Conservation (phyloP, 2,797 vertebrate genomes). For the Catharus ustulatus region DNA sequence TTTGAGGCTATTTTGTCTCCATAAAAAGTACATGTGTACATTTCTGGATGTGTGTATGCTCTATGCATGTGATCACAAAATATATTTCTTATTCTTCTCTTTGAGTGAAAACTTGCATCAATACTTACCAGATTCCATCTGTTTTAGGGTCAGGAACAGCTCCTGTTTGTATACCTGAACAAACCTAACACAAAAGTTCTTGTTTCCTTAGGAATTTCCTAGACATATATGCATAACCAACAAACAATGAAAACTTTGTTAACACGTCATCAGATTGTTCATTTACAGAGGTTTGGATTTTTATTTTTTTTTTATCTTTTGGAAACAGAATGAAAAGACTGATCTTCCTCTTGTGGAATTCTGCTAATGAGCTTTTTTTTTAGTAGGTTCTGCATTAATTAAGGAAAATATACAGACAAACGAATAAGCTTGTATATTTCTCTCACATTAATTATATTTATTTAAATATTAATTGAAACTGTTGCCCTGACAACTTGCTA, state of each 20-base stretch:
- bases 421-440: not conserved
- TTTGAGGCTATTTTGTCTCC: not conserved
- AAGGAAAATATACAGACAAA: not conserved
- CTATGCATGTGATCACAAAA: not conserved
- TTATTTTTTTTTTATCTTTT: not conserved
- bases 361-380: not conserved
- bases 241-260: not conserved
- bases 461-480: not conserved
- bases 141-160: not conserved
- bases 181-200: not conserved
- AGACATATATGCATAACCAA: not conserved
- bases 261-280: rapidly evolving
- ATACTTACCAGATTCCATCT: not conserved
- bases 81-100: not conserved
- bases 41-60: not conserved
- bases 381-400: not conserved
- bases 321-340: not conserved
- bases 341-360: not conserved
- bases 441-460: not conserved
- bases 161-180: not conserved
- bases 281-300: not conserved
- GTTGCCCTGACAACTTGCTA: not conserved
- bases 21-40: no score
- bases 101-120: rapidly evolving
- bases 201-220: not conserved